phyloP scores from a whole-genome alignment of 2,888 invertebrate genomes.

The Coleophora deauratella region DNA sequence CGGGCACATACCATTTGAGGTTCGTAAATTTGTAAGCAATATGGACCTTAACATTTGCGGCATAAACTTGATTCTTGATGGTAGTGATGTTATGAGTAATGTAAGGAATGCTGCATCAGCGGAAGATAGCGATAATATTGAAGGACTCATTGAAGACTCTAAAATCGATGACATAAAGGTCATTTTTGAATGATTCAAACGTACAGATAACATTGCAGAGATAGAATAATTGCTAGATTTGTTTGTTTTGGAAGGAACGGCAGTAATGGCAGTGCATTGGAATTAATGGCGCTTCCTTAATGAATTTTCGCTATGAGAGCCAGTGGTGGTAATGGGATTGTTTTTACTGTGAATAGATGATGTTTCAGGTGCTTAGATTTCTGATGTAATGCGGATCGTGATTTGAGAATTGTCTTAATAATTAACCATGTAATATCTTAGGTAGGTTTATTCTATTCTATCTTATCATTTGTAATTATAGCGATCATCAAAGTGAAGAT shows the following conservation, averaged over 20 bases:
- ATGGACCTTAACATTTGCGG: constrained; percentile 23
- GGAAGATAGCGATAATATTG: constrained; percentile 32
- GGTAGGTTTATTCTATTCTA: no score
- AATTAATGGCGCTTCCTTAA: constrained; percentile 65
- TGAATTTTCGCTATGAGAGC: constrained; percentile 63
- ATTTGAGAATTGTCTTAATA: no score
- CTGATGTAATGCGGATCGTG: not conserved
- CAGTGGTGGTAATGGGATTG: constrained; percentile 45
- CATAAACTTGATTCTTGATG: constrained; percentile 32
- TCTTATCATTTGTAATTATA: no score
- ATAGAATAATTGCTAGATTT: constrained; percentile 67
- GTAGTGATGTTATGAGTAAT: constrained; percentile 15
- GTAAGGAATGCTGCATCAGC: constrained; percentile 31
- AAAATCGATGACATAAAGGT: constrained; percentile 15
- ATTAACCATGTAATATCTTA: no score
- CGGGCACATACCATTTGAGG: constrained; percentile 48
- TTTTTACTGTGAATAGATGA: constrained; percentile 38
- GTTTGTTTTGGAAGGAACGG: constrained; percentile 66
- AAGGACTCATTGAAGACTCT: constrained; percentile 17
- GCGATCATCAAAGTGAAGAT: no score
- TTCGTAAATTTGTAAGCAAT: constrained; percentile 12
- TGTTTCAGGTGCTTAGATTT: constrained; percentile 1
- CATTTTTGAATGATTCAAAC: constrained; percentile 13
- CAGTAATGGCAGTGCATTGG: constrained; percentile 59
- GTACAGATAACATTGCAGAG: constrained; percentile 26